A percentile compares a stretch with the other conserved stretches of the same genome.
Evolutionary conservation across 30 jellyfish, hydroid and myxozoan genomes (phyloP).

Genomic region (Pelagia noctiluca): DNA sequence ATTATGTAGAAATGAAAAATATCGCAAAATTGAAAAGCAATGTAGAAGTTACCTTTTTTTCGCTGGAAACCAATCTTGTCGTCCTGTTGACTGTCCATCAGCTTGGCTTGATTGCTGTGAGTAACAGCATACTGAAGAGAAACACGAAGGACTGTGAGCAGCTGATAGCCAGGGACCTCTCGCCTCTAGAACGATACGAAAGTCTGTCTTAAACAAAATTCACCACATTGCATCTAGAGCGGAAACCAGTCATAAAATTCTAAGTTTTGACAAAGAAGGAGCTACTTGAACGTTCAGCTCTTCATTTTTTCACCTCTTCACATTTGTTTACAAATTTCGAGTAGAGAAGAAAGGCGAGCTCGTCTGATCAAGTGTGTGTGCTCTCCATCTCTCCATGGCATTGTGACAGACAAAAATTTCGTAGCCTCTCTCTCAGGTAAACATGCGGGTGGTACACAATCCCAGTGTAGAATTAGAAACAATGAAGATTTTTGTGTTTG

Average conservation of each 20-base stretch:
- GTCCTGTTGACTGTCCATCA: too few species aligned
- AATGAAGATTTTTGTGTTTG: slow-evolving; percentile 9
- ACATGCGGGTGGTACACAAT: slow-evolving; percentile 66
- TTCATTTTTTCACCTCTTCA: not conserved
- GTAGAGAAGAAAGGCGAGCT: slow-evolving; percentile 50
- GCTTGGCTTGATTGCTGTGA: too few species aligned
- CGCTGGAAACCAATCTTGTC: too few species aligned
- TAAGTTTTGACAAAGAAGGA: not conserved
- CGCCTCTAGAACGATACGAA: not conserved
- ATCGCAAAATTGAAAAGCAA: too few species aligned
- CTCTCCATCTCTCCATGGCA: not conserved
- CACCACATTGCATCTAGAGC: slow-evolving; percentile 67
- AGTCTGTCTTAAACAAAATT: slow-evolving; percentile 16
- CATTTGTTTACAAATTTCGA: slow-evolving; percentile 19
- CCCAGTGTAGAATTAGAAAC: slow-evolving; percentile 21
- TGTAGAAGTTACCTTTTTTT: too few species aligned
- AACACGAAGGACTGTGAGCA: not conserved
- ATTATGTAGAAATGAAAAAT: too few species aligned
- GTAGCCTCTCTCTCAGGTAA: slow-evolving; percentile 68
- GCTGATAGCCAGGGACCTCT: not conserved
- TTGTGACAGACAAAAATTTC: slow-evolving; percentile 27
- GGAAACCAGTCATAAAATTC: slow-evolving; percentile 27
- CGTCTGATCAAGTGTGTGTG: slow-evolving; percentile 63
- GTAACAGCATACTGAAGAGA: too few species aligned
- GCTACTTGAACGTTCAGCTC: slow-evolving; percentile 14